Conservation (phyloP, 64 coral and sea anemone species). For the Actinia equina region DNA sequence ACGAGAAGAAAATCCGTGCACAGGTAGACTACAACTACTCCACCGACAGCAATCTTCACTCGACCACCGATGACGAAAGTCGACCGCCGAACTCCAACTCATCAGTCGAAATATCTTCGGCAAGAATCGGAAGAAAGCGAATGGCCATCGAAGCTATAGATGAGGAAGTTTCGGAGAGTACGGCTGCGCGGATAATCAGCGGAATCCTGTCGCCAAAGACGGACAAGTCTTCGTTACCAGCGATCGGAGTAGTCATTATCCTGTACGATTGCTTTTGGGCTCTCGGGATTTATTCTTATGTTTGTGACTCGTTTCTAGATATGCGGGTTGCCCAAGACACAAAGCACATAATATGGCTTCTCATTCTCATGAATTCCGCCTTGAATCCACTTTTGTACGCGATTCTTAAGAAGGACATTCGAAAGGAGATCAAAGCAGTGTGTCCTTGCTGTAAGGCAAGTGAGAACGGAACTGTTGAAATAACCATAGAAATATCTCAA, state of each 20-base stretch:
- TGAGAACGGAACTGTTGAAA: not conserved
- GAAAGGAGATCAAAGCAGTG: constrained; percentile 10
- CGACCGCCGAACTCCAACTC: not conserved
- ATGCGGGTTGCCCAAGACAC: not conserved
- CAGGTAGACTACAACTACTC: constrained; percentile 37
- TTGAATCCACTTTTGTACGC: constrained; percentile 50
- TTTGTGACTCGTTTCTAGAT: constrained; percentile 11
- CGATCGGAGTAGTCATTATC: constrained; percentile 18
- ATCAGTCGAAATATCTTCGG: constrained; percentile 1
- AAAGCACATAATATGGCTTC: constrained; percentile 11
- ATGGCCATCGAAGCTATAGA: not conserved
- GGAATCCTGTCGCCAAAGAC: constrained; percentile 13
- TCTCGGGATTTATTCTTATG: constrained; percentile 14
- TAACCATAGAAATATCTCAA: not conserved
- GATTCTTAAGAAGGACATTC: constrained; percentile 38
- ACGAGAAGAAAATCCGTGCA: not conserved
- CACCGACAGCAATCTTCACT: constrained; percentile 23
- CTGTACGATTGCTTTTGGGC: constrained; percentile 23
- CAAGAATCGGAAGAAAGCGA: not conserved
- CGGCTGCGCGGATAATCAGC: constrained; percentile 13
- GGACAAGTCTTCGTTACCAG: constrained; percentile 24
- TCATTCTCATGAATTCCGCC: constrained; percentile 24
- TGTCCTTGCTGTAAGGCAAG: constrained; percentile 3
- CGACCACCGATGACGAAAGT: not conserved
- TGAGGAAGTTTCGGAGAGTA: constrained; percentile 31